phyloP scores from a whole-genome alignment of 1,140 invertebrate genomes.

The Melipona quadrifasciata region DNA sequence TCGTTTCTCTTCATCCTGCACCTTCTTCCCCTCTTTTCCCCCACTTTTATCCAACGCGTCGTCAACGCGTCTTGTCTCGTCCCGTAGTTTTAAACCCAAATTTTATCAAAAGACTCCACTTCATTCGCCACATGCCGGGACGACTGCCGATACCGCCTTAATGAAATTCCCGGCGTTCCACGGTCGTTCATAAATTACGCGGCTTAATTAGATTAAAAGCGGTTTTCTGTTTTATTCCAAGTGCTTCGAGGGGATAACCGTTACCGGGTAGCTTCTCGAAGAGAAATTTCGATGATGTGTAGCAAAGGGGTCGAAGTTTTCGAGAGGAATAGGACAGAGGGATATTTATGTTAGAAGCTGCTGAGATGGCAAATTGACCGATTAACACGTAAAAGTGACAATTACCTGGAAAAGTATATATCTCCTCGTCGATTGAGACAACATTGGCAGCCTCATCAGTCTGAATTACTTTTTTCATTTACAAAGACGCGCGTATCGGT shows the following conservation, averaged over 20 bases:
- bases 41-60: too few relatives aligned
- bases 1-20: background rate
- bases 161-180: constrained; percentile 39
- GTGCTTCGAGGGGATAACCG: background rate
- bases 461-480: too few relatives aligned
- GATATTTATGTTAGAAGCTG: too few relatives aligned
- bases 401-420: too few relatives aligned
- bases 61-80: background rate
- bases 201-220: constrained; percentile 48
- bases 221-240: constrained; percentile 2
- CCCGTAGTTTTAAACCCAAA: background rate
- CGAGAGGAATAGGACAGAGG: too few relatives aligned
- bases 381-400: too few relatives aligned
- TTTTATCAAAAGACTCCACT: constrained; percentile 17
- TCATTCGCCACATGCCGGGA: background rate
- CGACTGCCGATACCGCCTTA: constrained; percentile 39
- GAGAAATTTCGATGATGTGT: constrained; percentile 31
- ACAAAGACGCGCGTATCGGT: too few relatives aligned
- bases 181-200: constrained; percentile 25
- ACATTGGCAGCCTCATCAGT: too few relatives aligned
- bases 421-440: too few relatives aligned
- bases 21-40: too few relatives aligned
- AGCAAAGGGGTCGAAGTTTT: background rate
- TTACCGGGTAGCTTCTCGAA: too few relatives aligned
- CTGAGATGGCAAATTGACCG: too few relatives aligned